Evolutionary conservation across 2,888 invertebrate genomes (phyloP).

Genomic region (Stenoptilia bipunctidactyla): DNA sequence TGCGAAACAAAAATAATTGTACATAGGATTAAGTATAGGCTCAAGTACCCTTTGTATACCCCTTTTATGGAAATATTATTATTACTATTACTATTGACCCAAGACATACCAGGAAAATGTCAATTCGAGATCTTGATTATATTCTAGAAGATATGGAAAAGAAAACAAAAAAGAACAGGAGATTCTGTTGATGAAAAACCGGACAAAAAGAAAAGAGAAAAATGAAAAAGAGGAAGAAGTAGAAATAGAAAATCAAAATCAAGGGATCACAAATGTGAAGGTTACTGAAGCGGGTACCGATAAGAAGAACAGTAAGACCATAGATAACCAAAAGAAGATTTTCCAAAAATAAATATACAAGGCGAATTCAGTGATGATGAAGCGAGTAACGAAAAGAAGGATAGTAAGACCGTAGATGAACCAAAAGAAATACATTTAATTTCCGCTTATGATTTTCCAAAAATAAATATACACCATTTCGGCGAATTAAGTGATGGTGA

Average conservation of each 20-base stretch:
- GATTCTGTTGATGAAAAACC: not conserved
- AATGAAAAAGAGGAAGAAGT: no score
- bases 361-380: no score
- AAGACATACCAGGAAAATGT: conserved; percentile 6
- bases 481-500: not conserved
- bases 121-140: not conserved
- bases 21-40: no score
- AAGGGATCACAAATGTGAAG: no score
- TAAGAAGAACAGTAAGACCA: no score
- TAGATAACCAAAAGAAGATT: no score
- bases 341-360: no score
- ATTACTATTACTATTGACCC: no score
- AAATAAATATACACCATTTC: not conserved
- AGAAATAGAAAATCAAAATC: not conserved
- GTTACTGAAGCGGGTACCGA: no score
- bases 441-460: not conserved
- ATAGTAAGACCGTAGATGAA: not conserved
- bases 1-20: no score
- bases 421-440: not conserved
- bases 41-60: no score
- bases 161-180: not conserved
- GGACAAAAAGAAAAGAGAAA: not conserved
- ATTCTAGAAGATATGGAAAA: not conserved
- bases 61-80: no score
- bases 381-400: not conserved